Evolutionary conservation across 2,113 vertebrate genomes (phyloP), one percentile per base, ranked within the genome.

Genomic region (Anoplopoma fimbria): DNA sequence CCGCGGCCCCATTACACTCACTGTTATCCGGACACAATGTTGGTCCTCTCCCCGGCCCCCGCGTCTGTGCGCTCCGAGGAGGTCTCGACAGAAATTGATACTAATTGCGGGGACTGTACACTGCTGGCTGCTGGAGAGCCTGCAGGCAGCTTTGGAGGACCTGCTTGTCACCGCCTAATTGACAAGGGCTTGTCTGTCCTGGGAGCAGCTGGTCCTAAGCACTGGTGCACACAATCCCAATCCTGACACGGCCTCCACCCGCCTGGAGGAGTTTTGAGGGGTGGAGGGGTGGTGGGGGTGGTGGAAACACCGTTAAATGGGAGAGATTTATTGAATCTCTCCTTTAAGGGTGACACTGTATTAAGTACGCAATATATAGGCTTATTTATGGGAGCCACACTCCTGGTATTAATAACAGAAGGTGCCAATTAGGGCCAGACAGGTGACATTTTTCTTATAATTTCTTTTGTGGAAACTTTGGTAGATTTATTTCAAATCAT

Each of bases 171-270:
- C 96, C 95, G 96, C 92, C 96, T 99, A 99, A 99, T 99, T 99
- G 98, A 99, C 98, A 99, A 99, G 97, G 96, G 96, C 97, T 96
- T 98, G 98, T 98, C 97, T 99, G 98, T 99, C 96, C 96, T 96
- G 96, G 97, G 96, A 98, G 97, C 98, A 99, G 98, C 98, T 99
- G 98, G 95, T 97, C 96, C 96, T 94, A 96, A 96, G 95, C 96
- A 84, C 96, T 97, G 97, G 97, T 96, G 96, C 96, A 97, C 96
- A 97, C 96, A 97, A 96, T 96, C 95, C 96, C 96, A 96, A 97
- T 97, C 97, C 96, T 97, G 97, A 98, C 97, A 94, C 96, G 96
- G 96, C 96, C 96, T 95, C 95, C 94, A 95, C 96, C 91, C 93
- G 96, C 27, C 96, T 95, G 92, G 90, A 96, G 97, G 96, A 97